A percentile compares a stretch with the other conserved stretches of the same genome.
Conservation (phyloP, 2,113 vertebrate species). For the Sardina pilchardus region DNA sequence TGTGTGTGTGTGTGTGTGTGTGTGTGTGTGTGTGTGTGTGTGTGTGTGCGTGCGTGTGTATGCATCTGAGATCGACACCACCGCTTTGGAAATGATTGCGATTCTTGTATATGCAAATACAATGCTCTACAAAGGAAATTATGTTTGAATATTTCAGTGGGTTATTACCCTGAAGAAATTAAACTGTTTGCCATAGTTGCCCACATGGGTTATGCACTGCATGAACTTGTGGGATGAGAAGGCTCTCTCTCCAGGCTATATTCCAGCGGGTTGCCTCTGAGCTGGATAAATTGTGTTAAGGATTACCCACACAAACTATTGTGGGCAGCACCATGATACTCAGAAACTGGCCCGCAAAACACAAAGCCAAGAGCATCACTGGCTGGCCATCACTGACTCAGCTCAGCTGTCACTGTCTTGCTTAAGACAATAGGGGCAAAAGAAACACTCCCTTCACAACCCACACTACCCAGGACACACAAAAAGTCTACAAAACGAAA, state of each 20-base stretch:
- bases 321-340: neutral
- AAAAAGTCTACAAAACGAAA: no score
- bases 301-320: neutral
- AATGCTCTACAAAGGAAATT: neutral
- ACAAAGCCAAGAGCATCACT: neutral
- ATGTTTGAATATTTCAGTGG: neutral
- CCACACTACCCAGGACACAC: neutral
- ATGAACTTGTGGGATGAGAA: neutral
- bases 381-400: neutral
- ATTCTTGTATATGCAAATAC: neutral
- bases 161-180: conserved; percentile 1
- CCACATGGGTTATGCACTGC: neutral
- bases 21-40: neutral
- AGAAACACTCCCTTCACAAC: neutral
- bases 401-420: no score
- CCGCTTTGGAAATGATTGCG: neutral
- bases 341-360: neutral
- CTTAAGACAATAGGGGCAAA: neutral
- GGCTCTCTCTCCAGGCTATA: neutral
- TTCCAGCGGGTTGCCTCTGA: neutral
- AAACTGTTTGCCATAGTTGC: neutral
- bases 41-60: neutral
- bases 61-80: neutral
- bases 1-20: neutral
- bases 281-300: neutral